phyloP scores from a whole-genome alignment of 1,140 invertebrate genomes.

The Ruditapes philippinarum region DNA sequence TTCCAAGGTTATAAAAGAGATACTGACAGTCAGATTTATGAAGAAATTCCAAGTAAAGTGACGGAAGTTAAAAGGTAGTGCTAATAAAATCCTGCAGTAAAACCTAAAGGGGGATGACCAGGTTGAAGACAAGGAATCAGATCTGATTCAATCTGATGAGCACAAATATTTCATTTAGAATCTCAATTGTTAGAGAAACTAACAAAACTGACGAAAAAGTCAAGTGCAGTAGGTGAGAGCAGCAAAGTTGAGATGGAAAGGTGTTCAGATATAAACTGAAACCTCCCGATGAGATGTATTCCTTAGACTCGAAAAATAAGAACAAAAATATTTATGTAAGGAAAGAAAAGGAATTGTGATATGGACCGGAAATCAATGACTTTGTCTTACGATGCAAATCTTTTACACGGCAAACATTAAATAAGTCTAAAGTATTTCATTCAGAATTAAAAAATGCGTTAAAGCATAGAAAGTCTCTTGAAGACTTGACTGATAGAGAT shows the following conservation, averaged over 20 bases:
- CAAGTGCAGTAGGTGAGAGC: background rate
- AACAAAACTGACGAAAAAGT: background rate
- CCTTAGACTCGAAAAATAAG: background rate
- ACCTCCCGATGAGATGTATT: background rate
- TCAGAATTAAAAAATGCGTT: constrained; percentile 56
- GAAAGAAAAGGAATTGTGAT: background rate
- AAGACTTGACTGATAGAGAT: constrained; percentile 41
- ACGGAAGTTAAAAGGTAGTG: too few relatives aligned
- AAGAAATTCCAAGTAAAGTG: background rate
- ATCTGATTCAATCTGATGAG: constrained; percentile 31
- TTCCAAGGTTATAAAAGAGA: constrained; percentile 6
- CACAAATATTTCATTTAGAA: constrained; percentile 55
- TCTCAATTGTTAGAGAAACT: background rate
- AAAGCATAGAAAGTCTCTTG: constrained; percentile 36
- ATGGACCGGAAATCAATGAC: constrained; percentile 47
- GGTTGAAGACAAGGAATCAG: background rate
- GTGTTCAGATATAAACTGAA: background rate
- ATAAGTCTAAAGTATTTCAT: constrained; percentile 7
- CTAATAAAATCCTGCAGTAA: background rate
- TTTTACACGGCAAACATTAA: background rate
- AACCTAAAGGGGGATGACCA: background rate
- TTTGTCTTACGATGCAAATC: background rate
- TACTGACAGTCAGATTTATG: background rate
- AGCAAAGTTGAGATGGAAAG: too few relatives aligned
- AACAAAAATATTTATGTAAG: background rate